Evolutionary conservation across 2,797 vertebrate species (phyloP).

Genomic region (Poecilia velifera): DNA sequence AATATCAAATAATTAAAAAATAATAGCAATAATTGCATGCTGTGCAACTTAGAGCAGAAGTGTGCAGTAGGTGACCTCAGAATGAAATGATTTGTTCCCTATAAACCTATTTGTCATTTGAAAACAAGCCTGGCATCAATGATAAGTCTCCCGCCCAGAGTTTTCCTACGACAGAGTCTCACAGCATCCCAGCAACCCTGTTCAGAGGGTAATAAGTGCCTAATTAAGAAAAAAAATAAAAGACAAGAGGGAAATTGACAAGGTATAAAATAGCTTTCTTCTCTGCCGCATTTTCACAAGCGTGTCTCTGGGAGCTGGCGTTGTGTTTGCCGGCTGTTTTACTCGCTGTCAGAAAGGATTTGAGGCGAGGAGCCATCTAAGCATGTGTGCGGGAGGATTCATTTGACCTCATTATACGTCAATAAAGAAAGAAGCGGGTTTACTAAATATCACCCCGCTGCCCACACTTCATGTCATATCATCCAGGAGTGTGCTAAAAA

Average conservation of each 20-base stretch:
- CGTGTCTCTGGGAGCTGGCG: constrained; percentile 88
- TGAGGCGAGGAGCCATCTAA: constrained; percentile 93
- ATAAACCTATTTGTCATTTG: constrained; percentile 67
- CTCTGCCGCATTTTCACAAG: constrained; percentile 47
- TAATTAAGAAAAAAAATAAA: constrained; percentile 68
- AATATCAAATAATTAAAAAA: neutral
- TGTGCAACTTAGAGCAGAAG: constrained; percentile 10
- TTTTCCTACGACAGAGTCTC: constrained; percentile 64
- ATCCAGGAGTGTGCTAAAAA: constrained; percentile 91
- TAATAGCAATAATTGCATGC: neutral
- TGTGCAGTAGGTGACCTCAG: constrained; percentile 8
- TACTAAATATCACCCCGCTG: constrained; percentile 97
- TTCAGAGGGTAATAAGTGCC: constrained; percentile 76
- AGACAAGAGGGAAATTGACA: constrained; percentile 73
- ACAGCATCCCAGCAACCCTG: constrained; percentile 58
- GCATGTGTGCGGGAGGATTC: constrained; percentile 96
- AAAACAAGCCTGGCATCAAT: constrained; percentile 65
- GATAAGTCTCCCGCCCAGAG: constrained; percentile 62
- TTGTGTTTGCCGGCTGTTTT: constrained; percentile 94
- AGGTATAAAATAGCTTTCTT: constrained; percentile 55
- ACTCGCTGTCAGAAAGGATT: constrained; percentile 98
- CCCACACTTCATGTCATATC: constrained; percentile 94
- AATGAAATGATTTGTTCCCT: constrained; percentile 22
- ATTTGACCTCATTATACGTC: constrained; percentile 99
- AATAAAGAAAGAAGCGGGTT: constrained; percentile 98